Percentiles rank a stretch among this genome's conserved stretches.
Conservation (phyloP, 1,140 invertebrate genomes). For the Maniola jurtina region DNA sequence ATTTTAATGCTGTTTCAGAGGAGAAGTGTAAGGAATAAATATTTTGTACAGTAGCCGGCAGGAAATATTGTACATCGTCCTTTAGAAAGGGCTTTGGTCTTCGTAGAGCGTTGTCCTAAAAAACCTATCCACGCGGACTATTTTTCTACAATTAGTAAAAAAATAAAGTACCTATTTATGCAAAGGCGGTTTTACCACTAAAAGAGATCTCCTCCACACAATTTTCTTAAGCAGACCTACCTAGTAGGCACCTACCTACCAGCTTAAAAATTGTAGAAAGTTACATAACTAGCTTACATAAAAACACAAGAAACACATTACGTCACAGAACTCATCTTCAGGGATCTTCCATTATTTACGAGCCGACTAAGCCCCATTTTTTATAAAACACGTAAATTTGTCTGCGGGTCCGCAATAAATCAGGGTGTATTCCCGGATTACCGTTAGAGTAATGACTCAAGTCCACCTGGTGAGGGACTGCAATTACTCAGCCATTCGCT, state of each 20-base stretch:
- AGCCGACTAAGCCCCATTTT: slow-evolving; percentile 70
- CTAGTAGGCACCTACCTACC: too few species aligned
- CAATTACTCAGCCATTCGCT: slow-evolving; percentile 72
- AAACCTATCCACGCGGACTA: too few species aligned
- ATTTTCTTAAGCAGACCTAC: too few species aligned
- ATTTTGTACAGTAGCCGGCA: too few species aligned
- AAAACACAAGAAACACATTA: slow-evolving; percentile 35
- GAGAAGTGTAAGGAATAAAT: background rate
- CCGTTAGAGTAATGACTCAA: slow-evolving; percentile 73
- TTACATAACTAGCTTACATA: slow-evolving; percentile 15
- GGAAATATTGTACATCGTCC: too few species aligned
- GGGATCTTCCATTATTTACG: slow-evolving; percentile 71
- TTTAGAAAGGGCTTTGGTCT: too few species aligned
- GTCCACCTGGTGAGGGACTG: slow-evolving; percentile 73
- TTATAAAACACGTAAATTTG: slow-evolving; percentile 75
- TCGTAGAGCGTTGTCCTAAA: too few species aligned
- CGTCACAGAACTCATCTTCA: slow-evolving; percentile 41
- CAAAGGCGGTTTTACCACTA: too few species aligned
- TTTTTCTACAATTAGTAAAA: too few species aligned
- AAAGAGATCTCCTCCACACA: too few species aligned
- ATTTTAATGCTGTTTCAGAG: background rate
- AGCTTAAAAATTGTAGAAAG: background rate
- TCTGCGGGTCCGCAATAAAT: slow-evolving; percentile 65
- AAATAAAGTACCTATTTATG: too few species aligned
- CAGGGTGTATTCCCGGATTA: slow-evolving; percentile 74